A percentile compares a stretch with the other conserved stretches of the same genome.
These are phyloP conservation scores for Tragelaphus strepsiceros DNA, from an alignment of 2,113 vertebrate species.

Conservation along the genomic window DNA sequence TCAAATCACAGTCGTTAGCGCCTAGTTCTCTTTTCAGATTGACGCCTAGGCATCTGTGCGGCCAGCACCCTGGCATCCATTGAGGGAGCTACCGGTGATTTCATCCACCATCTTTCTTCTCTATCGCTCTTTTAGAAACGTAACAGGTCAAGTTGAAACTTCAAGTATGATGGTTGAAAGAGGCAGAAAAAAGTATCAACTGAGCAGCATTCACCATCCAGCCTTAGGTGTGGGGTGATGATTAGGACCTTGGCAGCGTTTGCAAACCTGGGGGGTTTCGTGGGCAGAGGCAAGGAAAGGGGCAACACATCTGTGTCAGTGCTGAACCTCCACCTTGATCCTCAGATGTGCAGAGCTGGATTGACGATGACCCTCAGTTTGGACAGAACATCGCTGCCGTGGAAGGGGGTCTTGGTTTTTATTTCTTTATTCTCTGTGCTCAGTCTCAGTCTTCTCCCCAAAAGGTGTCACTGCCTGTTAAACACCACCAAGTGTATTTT, in stretches of 20 bases:
- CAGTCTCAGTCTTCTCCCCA: not conserved
- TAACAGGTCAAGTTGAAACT: not conserved
- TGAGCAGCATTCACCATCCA: not conserved
- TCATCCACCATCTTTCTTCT: not conserved
- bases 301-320: fast-evolving
- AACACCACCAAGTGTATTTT: fast-evolving
- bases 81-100: not conserved
- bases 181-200: not conserved
- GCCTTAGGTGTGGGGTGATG: not conserved
- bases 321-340: fast-evolving
- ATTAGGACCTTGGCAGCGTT: fast-evolving
- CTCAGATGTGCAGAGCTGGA: fast-evolving
- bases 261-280: fast-evolving
- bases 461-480: too few species aligned
- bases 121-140: constrained; percentile 23
- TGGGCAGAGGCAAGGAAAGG: fast-evolving
- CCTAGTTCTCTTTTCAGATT: constrained; percentile 43
- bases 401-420: too few species aligned
- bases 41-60: not conserved
- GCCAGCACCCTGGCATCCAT: not conserved
- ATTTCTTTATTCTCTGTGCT: not conserved
- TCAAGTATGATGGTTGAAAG: not conserved
- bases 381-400: fast-evolving
- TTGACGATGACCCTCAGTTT: fast-evolving
- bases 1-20: constrained; percentile 68